A percentile compares a stretch with the other conserved stretches of the same genome.
These are phyloP conservation scores for Lepisosteus oculatus DNA, from an alignment of 2,113 vertebrate species.

Conservation along the genomic window DNA sequence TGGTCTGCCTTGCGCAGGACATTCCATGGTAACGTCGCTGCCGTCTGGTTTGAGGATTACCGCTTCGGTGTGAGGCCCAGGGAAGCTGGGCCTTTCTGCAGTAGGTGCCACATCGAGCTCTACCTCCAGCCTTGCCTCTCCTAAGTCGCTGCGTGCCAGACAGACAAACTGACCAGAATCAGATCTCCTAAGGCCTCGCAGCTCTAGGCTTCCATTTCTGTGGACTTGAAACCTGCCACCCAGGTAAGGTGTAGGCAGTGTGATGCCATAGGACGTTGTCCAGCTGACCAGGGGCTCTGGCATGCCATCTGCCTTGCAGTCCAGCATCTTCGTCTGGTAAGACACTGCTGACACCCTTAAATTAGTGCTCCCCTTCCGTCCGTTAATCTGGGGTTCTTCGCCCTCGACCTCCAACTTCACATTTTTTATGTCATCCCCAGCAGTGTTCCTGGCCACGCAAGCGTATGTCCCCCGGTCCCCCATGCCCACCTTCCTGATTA, in stretches of 20 bases:
- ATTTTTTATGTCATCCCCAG: slow-evolving; percentile 64
- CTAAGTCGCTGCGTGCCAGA: slow-evolving; percentile 58
- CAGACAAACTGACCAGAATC: slow-evolving; percentile 64
- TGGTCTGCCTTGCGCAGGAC: slow-evolving; percentile 64
- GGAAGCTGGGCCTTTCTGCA: slow-evolving; percentile 71
- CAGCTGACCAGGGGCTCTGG: slow-evolving; percentile 63
- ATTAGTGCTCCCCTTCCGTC: slow-evolving; percentile 42
- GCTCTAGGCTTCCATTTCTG: slow-evolving; percentile 64
- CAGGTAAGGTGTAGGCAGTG: slow-evolving; percentile 54
- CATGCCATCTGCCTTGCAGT: slow-evolving; percentile 63
- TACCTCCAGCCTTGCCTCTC: slow-evolving; percentile 58
- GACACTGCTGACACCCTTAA: slow-evolving; percentile 52
- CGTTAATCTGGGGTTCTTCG: slow-evolving; percentile 59
- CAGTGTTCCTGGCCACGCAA: slow-evolving; percentile 63
- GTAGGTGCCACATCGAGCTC: slow-evolving; percentile 62
- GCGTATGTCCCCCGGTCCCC: slow-evolving; percentile 64
- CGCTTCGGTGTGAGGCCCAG: slow-evolving; percentile 65
- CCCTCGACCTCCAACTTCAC: slow-evolving; percentile 54
- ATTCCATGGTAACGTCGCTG: slow-evolving; percentile 49
- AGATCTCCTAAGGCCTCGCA: slow-evolving; percentile 66
- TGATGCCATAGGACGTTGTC: slow-evolving; percentile 59
- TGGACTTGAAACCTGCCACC: slow-evolving; percentile 72
- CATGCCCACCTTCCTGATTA: slow-evolving; percentile 55
- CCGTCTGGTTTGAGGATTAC: slow-evolving; percentile 58
- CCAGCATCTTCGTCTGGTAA: slow-evolving; percentile 62